Base-by-base conservation (phyloP, 2,113 vertebrate genomes). In the Trogon melanurus region DNA sequence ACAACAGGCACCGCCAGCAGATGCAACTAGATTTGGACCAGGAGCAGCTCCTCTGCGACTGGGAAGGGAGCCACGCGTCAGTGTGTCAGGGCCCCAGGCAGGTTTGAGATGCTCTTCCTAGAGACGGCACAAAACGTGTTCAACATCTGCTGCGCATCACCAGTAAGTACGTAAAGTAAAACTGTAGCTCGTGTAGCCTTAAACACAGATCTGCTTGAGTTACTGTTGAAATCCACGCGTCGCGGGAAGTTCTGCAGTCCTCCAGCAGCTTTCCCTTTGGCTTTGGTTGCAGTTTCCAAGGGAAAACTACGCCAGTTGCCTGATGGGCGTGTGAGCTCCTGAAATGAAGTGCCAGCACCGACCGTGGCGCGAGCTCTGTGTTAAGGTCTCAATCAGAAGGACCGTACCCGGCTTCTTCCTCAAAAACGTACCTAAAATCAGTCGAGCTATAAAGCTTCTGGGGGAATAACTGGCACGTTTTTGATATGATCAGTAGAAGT, bases 381-480 rank as follows among this genome's bases (percentile, higher is more conserved):
- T 36, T 44, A 34, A 72, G 26, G 22, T n/a, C 21, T 69, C 50
- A 60, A 1, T 54, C 53, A 85, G 41, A 74, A 85, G 13, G 17
- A 18, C 32, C 45, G 36, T 56, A 48, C 2, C 3, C 17, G 54
- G 13, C 18, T 74, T 83, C 34, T 54, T 62, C 27, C 41, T 58
- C 54, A 26, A 79, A 91, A 64, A 1, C 1, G 10, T 25, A 70
- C 23, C 21, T n/a, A 38, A 0, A 2, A 36, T 64, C 26, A 64
- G 69, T 4, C 4, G 3, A 58, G 16, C 32, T 70, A 16, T 27
- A 65, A 56, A 36, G 23, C 11, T 81, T 57, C 17, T 23, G 5
- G 29, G 14, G 36, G 4, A 3, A 10, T 38, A 82, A 56, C 4
- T 6, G 18, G 18, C 0, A 1, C 0, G 0, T 4, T 82, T 84